Percentiles rank a stretch among this genome's conserved stretches.
phyloP scores from a whole-genome alignment of 2,113 vertebrate genomes.

The Cariama cristata region DNA sequence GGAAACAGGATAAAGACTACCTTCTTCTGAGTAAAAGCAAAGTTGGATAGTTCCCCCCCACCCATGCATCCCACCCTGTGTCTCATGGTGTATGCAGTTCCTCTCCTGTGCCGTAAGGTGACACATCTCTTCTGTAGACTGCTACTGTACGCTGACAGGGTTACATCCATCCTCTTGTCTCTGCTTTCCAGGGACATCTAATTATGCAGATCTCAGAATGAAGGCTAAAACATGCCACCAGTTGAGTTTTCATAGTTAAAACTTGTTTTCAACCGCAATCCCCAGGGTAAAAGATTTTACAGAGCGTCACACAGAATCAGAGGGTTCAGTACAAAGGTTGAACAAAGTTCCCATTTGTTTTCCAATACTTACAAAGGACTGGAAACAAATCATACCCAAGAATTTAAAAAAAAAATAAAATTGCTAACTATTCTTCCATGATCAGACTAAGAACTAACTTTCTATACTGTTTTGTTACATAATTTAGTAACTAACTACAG shows the following conservation, averaged over 20 bases:
- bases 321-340: background rate
- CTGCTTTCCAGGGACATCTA: background rate
- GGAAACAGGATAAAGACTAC: background rate
- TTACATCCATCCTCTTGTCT: background rate
- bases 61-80: accelerated
- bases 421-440: background rate
- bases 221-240: background rate
- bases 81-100: background rate
- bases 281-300: background rate
- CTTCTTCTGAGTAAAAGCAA: background rate
- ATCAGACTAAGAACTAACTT: background rate
- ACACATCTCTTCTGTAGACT: background rate
- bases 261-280: background rate
- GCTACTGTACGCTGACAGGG: background rate
- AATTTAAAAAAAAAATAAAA: background rate
- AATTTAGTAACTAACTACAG: background rate
- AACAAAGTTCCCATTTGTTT: background rate
- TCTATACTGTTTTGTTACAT: background rate
- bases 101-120: background rate
- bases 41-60: background rate
- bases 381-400: background rate
- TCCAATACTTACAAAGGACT: background rate
- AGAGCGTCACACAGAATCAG: background rate
- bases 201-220: background rate
- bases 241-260: background rate